phyloP scores from a whole-genome alignment of 2,888 invertebrate genomes.

The Alitta virens region DNA sequence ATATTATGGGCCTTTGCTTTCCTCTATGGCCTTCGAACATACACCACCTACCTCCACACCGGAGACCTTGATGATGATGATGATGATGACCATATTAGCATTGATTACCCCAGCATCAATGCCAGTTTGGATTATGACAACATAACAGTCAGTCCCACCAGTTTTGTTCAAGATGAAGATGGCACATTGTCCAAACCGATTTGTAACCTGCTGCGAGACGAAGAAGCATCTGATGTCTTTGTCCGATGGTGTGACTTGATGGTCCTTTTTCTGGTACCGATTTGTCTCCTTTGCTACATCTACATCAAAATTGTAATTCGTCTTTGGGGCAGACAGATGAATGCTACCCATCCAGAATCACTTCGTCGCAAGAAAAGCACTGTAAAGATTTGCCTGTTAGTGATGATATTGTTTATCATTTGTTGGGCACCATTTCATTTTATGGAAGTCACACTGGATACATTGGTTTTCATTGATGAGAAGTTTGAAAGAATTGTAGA shows the following conservation, averaged over 20 bases:
- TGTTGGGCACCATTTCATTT: neutral
- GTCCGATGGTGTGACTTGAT: neutral
- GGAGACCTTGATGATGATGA: too few relatives aligned
- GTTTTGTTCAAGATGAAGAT: too few relatives aligned
- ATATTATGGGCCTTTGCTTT: neutral
- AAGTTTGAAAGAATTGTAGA: neutral
- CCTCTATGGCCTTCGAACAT: neutral
- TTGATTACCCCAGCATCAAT: neutral
- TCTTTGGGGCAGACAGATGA: neutral
- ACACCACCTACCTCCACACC: too few relatives aligned
- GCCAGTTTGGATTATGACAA: neutral
- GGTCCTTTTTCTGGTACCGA: neutral
- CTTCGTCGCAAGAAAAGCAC: neutral
- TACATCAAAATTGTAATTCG: neutral
- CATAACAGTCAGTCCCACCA: too few relatives aligned
- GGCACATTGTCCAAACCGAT: too few relatives aligned
- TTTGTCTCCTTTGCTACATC: neutral
- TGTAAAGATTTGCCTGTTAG: neutral
- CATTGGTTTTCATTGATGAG: neutral
- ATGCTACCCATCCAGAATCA: neutral
- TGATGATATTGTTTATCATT: neutral
- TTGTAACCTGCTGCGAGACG: neutral
- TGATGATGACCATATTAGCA: too few relatives aligned
- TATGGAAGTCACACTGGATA: neutral
- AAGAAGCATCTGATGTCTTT: neutral